A percentile compares a stretch with the other conserved stretches of the same genome.
phyloP scores from a whole-genome alignment of 2,113 vertebrate species.

The Dipodomys stephensi region DNA sequence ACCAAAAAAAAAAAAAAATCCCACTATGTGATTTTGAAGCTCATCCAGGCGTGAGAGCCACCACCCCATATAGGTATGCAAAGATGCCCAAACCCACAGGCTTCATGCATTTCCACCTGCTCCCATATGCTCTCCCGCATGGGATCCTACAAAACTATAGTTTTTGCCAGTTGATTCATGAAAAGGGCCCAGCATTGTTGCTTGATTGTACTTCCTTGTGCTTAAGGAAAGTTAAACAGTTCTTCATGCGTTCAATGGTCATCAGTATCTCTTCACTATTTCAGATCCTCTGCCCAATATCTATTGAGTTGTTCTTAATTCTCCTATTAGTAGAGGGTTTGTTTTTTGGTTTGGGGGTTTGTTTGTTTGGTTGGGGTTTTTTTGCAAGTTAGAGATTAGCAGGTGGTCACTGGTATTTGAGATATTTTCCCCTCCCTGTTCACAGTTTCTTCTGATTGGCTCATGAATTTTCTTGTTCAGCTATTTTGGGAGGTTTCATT shows the following conservation, averaged over 20 bases:
- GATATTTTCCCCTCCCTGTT: not conserved
- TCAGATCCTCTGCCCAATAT: not conserved
- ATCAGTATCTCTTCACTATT: not conserved
- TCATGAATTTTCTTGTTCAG: not conserved
- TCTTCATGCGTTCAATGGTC: rapidly evolving
- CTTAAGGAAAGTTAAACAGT: not conserved
- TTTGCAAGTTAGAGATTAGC: not conserved
- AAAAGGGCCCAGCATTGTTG: no score
- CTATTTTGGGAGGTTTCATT: not conserved
- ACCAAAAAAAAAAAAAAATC: no score
- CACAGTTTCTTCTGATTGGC: not conserved
- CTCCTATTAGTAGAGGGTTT: not conserved
- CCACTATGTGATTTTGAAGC: not conserved
- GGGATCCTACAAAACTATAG: not conserved
- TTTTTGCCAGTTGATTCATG: not conserved
- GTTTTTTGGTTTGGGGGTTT: not conserved
- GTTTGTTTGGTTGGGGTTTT: no score
- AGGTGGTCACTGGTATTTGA: not conserved
- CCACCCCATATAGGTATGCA: rapidly evolving
- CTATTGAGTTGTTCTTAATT: not conserved
- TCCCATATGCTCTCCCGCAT: not conserved
- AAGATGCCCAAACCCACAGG: not conserved
- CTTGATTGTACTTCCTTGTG: not conserved
- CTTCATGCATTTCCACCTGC: not conserved
- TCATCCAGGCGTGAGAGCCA: not conserved